Conservation (phyloP, 2,113 vertebrate species). For the Siphamia tubifer region DNA sequence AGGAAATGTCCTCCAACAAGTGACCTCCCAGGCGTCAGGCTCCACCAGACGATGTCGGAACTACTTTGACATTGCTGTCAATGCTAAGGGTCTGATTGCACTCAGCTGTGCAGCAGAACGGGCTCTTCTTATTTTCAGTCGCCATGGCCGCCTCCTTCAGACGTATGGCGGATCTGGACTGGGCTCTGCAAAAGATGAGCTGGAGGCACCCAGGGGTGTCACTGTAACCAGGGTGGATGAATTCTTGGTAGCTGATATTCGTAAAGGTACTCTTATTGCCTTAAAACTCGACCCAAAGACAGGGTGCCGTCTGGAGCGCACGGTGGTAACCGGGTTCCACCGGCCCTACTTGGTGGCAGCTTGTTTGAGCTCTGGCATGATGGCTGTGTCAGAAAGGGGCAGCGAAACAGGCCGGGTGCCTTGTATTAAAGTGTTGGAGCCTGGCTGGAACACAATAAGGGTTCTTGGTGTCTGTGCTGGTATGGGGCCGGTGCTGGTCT, state of each 20-base stretch:
- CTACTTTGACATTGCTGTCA: slow-evolving; percentile 84
- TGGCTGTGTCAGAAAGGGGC: slow-evolving; percentile 81
- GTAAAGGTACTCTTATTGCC: slow-evolving; percentile 75
- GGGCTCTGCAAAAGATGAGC: slow-evolving; percentile 63
- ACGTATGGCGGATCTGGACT: slow-evolving; percentile 74
- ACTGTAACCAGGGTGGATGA: slow-evolving; percentile 74
- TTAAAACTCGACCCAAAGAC: slow-evolving; percentile 74
- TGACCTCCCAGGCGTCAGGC: slow-evolving; percentile 52
- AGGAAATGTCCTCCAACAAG: slow-evolving; percentile 80
- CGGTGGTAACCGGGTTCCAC: slow-evolving; percentile 79
- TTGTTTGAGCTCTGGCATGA: slow-evolving; percentile 70
- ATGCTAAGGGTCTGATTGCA: slow-evolving; percentile 78
- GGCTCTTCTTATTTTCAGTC: slow-evolving; percentile 78
- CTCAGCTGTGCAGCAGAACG: slow-evolving; percentile 78
- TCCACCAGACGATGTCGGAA: slow-evolving; percentile 67
- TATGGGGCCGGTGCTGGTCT: slow-evolving; percentile 75
- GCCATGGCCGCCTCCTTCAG: slow-evolving; percentile 79
- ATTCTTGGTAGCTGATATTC: slow-evolving; percentile 82
- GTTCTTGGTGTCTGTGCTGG: slow-evolving; percentile 76
- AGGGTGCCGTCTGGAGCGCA: slow-evolving; percentile 72
- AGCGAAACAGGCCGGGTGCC: slow-evolving; percentile 72
- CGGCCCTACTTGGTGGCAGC: slow-evolving; percentile 80
- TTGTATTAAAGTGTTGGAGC: slow-evolving; percentile 81
- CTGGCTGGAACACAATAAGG: slow-evolving; percentile 77
- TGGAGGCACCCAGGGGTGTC: slow-evolving; percentile 82